phyloP scores from a whole-genome alignment of 2,888 invertebrate genomes.

The Melinaea marsaeus region DNA sequence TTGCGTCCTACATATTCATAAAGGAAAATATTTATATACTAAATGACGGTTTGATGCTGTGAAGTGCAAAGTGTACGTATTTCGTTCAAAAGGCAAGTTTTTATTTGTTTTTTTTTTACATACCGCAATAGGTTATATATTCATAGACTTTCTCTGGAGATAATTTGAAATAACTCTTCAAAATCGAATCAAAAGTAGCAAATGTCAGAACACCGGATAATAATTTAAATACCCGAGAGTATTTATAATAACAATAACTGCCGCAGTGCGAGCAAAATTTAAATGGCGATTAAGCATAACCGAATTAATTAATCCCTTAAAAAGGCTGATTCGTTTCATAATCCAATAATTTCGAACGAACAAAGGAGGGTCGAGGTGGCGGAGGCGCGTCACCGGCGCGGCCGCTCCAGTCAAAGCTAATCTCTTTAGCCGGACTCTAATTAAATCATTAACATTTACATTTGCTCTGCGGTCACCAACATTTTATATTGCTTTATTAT shows the following conservation, averaged over 20 bases:
- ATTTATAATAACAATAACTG: neutral
- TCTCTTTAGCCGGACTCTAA: slow-evolving; percentile 28
- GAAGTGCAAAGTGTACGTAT: too few relatives aligned
- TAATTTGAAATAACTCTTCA: too few relatives aligned
- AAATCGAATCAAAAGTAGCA: too few relatives aligned
- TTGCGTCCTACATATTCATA: too few relatives aligned
- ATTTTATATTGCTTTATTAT: too few relatives aligned
- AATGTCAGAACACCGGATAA: neutral
- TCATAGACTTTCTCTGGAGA: too few relatives aligned
- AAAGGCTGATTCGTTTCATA: slow-evolving; percentile 8
- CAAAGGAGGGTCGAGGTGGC: neutral
- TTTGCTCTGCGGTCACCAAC: slow-evolving; percentile 10
- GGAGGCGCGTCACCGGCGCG: neutral
- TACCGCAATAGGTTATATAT: too few relatives aligned
- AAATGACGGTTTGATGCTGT: too few relatives aligned
- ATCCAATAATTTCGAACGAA: slow-evolving; percentile 4
- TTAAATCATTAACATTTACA: slow-evolving; percentile 38
- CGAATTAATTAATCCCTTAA: neutral
- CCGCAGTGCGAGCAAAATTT: neutral
- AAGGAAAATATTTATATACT: too few relatives aligned
- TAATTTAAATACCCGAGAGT: neutral
- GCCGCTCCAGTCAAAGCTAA: slow-evolving; percentile 16
- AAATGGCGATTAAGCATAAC: neutral
- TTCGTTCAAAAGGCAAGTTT: too few relatives aligned
- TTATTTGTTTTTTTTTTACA: too few relatives aligned